Evolutionary conservation across 23 tunicate species (phyloP), one percentile per base, ranked within the genome.

Genomic region (Oikopleura dioica): DNA sequence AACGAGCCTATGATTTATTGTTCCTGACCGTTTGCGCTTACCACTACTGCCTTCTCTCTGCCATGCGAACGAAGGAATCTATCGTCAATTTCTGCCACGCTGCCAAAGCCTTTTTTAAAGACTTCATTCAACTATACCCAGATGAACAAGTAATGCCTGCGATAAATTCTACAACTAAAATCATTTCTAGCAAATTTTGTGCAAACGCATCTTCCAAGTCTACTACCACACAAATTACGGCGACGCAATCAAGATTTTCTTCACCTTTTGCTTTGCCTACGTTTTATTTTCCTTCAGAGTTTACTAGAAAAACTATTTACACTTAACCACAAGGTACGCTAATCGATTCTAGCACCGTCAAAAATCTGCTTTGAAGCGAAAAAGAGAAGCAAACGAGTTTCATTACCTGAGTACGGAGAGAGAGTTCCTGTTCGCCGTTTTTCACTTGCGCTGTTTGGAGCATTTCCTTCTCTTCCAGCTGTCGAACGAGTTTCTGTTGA

Each of bases 381-480:
- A n/a, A n/a, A n/a, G n/a, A n/a, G n/a, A n/a, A n/a, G n/a, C n/a
- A n/a, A n/a, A n/a, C n/a, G n/a, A 87, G 51, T n/a, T 87, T 87
- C 82, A 83, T 76, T 32, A 81, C 84, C 59, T 87, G 95, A 37
- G 79, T 37, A 50, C 95, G 75, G 44, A 87, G 36, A 36, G 58
- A 35, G 68, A 83, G 50, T 38, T 87, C 95, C 76, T 83, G 83
- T 76, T 87, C 95, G n/a, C n/a, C n/a, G 68, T 81, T 79, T 26
- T 80, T 75, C 69, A 36, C 38, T 36, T 81, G 31, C 16, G 79
- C 77, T 34, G 77, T 79, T 37, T 83, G 95, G 76, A 83, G 26
- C 72, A 83, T 50, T 38, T 87, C 95, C 38, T 87, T 87, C 75
- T 87, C 95, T 75, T 87, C 95, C 68, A 87, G 79, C 35, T 68